A percentile compares a stretch with the other conserved stretches of the same genome.
phyloP scores from a whole-genome alignment of 2,113 vertebrate genomes.

The Microtus oregoni region DNA sequence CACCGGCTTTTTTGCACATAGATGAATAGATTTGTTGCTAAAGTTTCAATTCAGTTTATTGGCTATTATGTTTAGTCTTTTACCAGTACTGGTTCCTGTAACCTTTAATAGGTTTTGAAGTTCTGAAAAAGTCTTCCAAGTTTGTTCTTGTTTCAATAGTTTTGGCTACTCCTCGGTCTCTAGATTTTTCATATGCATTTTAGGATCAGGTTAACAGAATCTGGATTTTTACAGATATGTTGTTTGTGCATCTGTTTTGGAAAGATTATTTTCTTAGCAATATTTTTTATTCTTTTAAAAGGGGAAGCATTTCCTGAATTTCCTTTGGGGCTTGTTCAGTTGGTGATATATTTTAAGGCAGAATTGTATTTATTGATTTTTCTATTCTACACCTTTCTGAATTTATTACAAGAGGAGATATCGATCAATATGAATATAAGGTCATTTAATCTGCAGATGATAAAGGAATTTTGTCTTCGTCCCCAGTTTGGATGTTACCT shows the following conservation, averaged over 20 bases:
- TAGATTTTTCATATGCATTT: constrained; percentile 13
- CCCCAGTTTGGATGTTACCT: background rate
- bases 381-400: too few species aligned
- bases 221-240: background rate
- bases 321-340: too few species aligned
- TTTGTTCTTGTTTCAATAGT: background rate
- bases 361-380: too few species aligned
- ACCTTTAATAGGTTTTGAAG: background rate
- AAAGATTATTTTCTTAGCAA: background rate
- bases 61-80: background rate
- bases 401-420: too few species aligned
- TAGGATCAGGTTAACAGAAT: background rate
- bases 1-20: background rate
- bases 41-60: background rate
- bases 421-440: too few species aligned
- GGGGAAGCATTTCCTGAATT: too few species aligned
- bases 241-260: background rate
- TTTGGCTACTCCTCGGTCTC: background rate
- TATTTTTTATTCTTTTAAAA: too few species aligned
- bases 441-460: too few species aligned
- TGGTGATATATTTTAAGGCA: too few species aligned
- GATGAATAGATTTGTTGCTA: background rate
- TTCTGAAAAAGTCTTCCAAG: background rate
- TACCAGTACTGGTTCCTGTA: background rate
- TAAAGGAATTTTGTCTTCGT: too few species aligned